Conservation (phyloP, 2,888 invertebrate genomes). For the Malachius bipustulatus region DNA sequence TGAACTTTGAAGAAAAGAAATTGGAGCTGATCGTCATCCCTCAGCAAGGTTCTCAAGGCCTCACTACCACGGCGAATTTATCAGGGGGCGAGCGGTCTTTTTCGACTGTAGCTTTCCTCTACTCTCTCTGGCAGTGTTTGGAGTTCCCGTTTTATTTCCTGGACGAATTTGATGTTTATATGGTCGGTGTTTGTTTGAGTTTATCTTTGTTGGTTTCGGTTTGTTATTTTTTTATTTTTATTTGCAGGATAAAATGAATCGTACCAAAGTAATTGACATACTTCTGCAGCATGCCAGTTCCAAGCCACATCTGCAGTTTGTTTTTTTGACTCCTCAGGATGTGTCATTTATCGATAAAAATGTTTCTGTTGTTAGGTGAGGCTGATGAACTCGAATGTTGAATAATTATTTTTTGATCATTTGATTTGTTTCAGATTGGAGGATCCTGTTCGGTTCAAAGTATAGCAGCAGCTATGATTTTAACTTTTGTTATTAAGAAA, state of each 20-base stretch:
- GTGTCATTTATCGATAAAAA: conserved; percentile 39
- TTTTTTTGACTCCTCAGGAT: conserved; percentile 83
- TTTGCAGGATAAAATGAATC: conserved; percentile 70
- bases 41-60: conserved; percentile 39
- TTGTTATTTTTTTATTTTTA: too few species aligned
- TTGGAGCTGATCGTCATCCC: conserved; percentile 45
- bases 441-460: too few species aligned
- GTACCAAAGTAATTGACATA: conserved; percentile 65
- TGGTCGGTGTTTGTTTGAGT: conserved; percentile 45
- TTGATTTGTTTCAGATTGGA: background rate
- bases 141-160: conserved; percentile 87
- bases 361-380: conserved; percentile 29
- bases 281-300: conserved; percentile 61
- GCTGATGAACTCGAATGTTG: background rate
- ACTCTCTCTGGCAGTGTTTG: conserved; percentile 87
- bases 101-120: conserved; percentile 87
- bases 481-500: too few species aligned
- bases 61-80: conserved; percentile 51
- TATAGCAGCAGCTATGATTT: too few species aligned
- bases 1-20: conserved; percentile 39
- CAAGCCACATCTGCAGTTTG: conserved; percentile 62
- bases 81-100: conserved; percentile 95
- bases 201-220: too few species aligned
- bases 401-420: background rate
- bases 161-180: conserved; percentile 95